Base-by-base conservation (phyloP, 1,140 invertebrate genomes). In the Maniola jurtina region DNA sequence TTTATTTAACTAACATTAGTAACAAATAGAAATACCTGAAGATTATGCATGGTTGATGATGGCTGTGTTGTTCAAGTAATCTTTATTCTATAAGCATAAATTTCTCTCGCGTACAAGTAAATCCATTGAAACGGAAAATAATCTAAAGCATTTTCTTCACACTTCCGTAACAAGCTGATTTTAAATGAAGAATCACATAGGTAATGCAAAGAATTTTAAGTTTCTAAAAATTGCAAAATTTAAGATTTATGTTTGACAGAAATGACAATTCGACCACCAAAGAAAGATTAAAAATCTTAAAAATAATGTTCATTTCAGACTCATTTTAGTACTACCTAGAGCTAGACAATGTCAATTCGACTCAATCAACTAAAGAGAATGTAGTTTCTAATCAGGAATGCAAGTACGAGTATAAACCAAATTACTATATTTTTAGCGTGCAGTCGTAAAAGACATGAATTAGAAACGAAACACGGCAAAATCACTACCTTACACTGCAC, bases 401-500 rank as follows among this genome's bases (percentile, higher is more conserved):
- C 25, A 25, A 25, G 25, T 25, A 25, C 4, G 1, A 25, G n/a
- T n/a, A n/a, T n/a, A 25, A 25, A 25, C 1, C 25, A 25, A 25
- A 25, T 25, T 25, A 25, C 34, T 55, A 34, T 16, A 11, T 34
- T 10, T 55, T 34, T 34, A 93, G 93, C 92, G 14, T 94, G 93
- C 72, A 94, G 93, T 68, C 76, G 92, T 34, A 87, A 79, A 61
- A 89, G 92, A 68, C 80, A 86, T 7, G 92, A 93, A 69, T 62
- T 93, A 61, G 84, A 91, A 69, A 79, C 73, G 5, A 25, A 64
- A 0, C 89, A 86, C 14, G 76, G 80, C 2, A 79, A 70, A 2
- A 75, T 84, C 5, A 88, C 92, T 6, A 91, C 92, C 13, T 81
- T 94, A 6, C 93, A 94, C 74, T 94, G 93, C 74, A 86, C 91